Base-by-base conservation (phyloP, 2,113 vertebrate genomes). In the Micronycteris hirsuta region DNA sequence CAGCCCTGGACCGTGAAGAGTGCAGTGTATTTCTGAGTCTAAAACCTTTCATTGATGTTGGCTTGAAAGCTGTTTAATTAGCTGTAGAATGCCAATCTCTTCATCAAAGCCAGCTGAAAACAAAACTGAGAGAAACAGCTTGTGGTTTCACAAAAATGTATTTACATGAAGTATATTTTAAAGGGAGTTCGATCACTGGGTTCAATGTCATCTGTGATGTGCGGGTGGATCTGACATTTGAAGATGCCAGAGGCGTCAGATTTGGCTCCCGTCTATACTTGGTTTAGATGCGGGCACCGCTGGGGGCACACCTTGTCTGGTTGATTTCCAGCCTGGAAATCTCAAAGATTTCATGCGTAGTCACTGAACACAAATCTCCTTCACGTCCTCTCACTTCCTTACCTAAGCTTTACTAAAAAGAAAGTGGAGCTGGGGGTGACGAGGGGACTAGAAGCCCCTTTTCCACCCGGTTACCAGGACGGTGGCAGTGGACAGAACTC, bases 51-150 rank as follows among this genome's bases (percentile, higher is more conserved):
- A 77, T 90, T 90, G 20, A 87, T 82, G 96, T 86, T 93, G 47
- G 83, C 56, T 85, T 95, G 78, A 90, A 90, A 86, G 82, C 87
- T 71, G 67, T 88, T 67, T 63, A 95, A 97, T 96, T 87, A 94
- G 94, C 91, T 86, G 9, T 86, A 96, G 94, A 97, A 95, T 98
- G 97, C 96, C 98, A 96, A 98, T 98, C 97, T 98, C 95, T 96
- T 98, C 98, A 98, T 98, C 98, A 98, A 98, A 98, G 98, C 97
- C 98, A 96, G 96, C 97, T 98, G 98, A 99, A 99, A 99, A 98
- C 99, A 99, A 99, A 99, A 99, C 99, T 98, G 99, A 99, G 98
- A 99, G 98, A 99, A 99, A 98, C 97, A 99, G 95, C 98, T 98
- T 99, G 99, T 99, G 99, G 99, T 98, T 99, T 99, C 98, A 96